phyloP scores from a whole-genome alignment of 2,113 vertebrate species.

The Girardinichthys multiradiatus region DNA sequence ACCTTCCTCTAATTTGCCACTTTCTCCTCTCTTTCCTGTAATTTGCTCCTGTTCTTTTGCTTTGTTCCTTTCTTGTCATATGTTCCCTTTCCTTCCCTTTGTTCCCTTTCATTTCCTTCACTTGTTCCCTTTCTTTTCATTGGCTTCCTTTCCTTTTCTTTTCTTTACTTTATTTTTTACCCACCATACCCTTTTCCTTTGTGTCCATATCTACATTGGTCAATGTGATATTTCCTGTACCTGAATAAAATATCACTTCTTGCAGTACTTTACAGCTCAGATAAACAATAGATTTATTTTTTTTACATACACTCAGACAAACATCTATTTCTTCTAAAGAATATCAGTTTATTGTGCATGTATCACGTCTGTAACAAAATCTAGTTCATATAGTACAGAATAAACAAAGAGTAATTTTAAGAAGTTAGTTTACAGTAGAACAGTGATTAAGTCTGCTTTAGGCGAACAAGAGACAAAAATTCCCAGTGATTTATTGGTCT shows the following conservation, averaged over 20 bases:
- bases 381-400: too few species aligned
- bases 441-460: too few species aligned
- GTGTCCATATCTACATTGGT: background rate
- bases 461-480: too few species aligned
- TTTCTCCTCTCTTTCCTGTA: background rate
- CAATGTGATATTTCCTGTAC: background rate
- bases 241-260: background rate
- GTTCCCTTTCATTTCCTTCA: background rate
- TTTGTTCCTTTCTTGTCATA: too few species aligned
- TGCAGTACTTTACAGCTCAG: background rate
- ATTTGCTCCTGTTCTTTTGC: background rate
- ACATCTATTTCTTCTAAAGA: background rate
- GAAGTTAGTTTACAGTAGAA: too few species aligned
- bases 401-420: too few species aligned
- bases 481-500: conserved; percentile 31
- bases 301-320: background rate
- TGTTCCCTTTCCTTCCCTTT: background rate
- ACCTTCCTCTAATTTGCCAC: background rate
- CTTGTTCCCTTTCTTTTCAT: too few species aligned
- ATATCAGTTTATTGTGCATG: background rate
- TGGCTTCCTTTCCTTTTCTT: background rate
- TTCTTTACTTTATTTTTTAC: background rate
- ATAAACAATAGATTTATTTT: background rate
- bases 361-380: background rate
- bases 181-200: too few species aligned